Evolutionary conservation across 2,113 vertebrate species (phyloP).

Genomic region (Dipodomys spectabilis): DNA sequence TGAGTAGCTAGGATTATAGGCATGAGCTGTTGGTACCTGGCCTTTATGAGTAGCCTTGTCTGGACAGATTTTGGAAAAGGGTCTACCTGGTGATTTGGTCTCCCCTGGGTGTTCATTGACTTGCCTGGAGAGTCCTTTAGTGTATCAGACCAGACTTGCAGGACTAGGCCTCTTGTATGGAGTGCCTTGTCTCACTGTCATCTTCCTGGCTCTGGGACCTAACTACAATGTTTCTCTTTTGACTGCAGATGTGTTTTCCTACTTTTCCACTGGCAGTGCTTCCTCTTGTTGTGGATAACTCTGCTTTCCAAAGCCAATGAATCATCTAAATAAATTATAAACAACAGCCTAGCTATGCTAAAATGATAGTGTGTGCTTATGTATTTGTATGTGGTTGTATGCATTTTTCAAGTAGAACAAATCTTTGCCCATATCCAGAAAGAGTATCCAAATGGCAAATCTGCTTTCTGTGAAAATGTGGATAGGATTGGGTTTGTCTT

Average conservation of each 20-base stretch:
- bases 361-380: background rate
- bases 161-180: background rate
- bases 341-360: background rate
- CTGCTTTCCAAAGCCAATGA: conserved; percentile 20
- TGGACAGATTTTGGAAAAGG: background rate
- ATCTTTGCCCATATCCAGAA: background rate
- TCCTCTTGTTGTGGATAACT: background rate
- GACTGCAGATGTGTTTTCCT: background rate
- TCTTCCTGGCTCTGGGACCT: background rate
- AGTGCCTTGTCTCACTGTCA: background rate
- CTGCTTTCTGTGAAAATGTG: background rate
- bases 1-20: too few species aligned
- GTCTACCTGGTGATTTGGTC: background rate
- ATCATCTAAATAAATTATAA: background rate
- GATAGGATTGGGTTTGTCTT: background rate
- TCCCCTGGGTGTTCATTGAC: background rate
- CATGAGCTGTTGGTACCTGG: background rate
- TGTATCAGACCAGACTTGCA: fast-evolving
- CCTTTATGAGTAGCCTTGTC: background rate
- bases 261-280: background rate
- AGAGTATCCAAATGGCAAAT: background rate
- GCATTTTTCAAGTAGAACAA: background rate
- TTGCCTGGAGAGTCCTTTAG: background rate
- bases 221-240: background rate
- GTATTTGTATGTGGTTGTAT: background rate